Evolutionary conservation across 2,888 invertebrate genomes (phyloP).

Genomic region (Phyto melanocephala): DNA sequence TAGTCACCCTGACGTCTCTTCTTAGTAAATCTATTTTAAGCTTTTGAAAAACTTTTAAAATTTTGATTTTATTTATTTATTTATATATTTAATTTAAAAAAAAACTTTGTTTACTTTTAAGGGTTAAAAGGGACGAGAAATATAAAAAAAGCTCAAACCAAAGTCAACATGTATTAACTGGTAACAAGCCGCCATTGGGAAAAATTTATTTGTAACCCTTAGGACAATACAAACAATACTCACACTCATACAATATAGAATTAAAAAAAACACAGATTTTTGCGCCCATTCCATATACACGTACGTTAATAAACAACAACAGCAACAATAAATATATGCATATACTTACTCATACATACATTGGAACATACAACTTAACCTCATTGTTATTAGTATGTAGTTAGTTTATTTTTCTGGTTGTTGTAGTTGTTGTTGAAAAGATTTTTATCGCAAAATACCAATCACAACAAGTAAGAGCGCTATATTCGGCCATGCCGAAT

Average conservation of each 20-base stretch:
- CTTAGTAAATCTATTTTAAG: too few species aligned
- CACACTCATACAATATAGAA: not conserved
- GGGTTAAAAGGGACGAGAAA: constrained; percentile 18
- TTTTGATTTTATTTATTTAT: too few species aligned
- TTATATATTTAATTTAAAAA: too few species aligned
- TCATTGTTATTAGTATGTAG: constrained; percentile 48
- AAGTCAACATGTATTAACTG: not conserved
- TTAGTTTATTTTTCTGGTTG: constrained; percentile 13
- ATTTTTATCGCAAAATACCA: constrained; percentile 73
- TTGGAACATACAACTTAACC: constrained; percentile 51
- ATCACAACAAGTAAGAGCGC: too few species aligned
- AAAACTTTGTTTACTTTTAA: not conserved
- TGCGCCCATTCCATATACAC: not conserved
- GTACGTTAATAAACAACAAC: not conserved
- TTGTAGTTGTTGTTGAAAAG: not conserved
- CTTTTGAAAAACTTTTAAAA: too few species aligned
- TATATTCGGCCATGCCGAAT: too few species aligned
- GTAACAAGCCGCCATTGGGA: constrained; percentile 35
- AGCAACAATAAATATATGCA: not conserved
- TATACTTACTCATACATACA: too few species aligned
- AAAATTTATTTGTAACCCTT: constrained; percentile 30
- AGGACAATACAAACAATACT: constrained; percentile 2
- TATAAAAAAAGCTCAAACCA: not conserved
- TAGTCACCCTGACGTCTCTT: too few species aligned
- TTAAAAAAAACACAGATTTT: not conserved